Evolutionary conservation across 2,888 invertebrate species (phyloP).

Genomic region (Hipparchia semele): DNA sequence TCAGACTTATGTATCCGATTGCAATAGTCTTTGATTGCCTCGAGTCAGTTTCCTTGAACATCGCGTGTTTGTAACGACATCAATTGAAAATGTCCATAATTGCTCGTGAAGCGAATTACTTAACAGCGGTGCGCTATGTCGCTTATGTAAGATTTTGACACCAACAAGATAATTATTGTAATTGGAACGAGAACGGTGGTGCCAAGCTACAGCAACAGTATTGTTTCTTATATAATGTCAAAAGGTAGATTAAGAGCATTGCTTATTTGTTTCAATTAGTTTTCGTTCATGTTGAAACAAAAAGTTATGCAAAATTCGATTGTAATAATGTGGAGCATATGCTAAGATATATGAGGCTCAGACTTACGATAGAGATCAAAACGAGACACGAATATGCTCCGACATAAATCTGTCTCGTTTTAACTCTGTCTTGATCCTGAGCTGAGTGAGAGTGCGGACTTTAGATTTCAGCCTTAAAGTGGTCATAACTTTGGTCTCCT

Average conservation of each 20-base stretch:
- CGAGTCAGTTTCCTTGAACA: conserved; percentile 38
- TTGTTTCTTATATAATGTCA: conserved; percentile 16
- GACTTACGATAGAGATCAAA: too few relatives aligned
- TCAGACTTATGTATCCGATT: conserved; percentile 17
- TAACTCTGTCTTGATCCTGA: too few relatives aligned
- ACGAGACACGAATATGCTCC: too few relatives aligned
- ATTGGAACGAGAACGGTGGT: conserved; percentile 33
- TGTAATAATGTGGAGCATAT: too few relatives aligned
- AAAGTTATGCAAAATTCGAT: too few relatives aligned
- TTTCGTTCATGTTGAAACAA: too few relatives aligned
- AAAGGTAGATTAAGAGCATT: not conserved
- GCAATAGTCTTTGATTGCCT: conserved; percentile 36
- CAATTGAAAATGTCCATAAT: conserved; percentile 42
- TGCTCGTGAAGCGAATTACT: conserved; percentile 45
- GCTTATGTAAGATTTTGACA: conserved; percentile 45
- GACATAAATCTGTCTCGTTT: too few relatives aligned
- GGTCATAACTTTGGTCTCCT: too few relatives aligned
- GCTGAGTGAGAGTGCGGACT: too few relatives aligned
- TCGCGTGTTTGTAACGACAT: conserved; percentile 40
- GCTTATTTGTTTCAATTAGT: not conserved
- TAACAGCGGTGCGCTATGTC: conserved; percentile 35
- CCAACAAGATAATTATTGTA: conserved; percentile 42
- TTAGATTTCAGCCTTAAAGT: too few relatives aligned
- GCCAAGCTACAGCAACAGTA: conserved; percentile 21
- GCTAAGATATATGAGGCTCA: too few relatives aligned